phyloP scores from a whole-genome alignment of 2,113 vertebrate species.

The Gymnorhina tibicen region DNA sequence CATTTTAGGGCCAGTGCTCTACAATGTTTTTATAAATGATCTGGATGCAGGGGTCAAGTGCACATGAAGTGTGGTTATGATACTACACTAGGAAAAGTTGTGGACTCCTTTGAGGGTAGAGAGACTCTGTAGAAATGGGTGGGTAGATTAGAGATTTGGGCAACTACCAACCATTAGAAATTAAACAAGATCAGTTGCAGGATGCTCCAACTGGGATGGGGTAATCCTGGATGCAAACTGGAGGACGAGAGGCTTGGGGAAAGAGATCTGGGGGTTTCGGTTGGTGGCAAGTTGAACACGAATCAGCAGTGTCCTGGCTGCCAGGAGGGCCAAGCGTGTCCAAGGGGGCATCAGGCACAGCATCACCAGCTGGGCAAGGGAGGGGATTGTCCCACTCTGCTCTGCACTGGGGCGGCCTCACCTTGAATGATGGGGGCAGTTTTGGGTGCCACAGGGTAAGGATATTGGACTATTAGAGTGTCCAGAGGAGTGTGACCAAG shows the following conservation, averaged over 20 bases:
- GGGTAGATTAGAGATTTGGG: neutral
- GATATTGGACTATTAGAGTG: neutral
- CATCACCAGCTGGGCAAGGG: fast-evolving
- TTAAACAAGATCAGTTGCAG: neutral
- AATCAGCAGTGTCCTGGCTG: neutral
- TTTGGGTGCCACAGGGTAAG: neutral
- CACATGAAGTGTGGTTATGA: neutral
- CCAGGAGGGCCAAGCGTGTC: fast-evolving
- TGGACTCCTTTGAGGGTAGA: neutral
- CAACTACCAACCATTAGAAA: neutral
- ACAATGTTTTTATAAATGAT: neutral
- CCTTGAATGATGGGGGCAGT: fast-evolving
- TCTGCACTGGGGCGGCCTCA: fast-evolving
- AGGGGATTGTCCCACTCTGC: neutral
- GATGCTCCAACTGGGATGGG: neutral
- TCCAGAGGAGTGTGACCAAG: neutral
- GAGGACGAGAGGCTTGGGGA: fast-evolving
- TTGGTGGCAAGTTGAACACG: neutral
- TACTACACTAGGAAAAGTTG: neutral
- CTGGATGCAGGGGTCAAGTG: neutral
- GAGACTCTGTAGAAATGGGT: neutral
- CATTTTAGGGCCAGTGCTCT: neutral
- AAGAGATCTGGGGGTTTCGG: neutral
- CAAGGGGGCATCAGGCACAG: neutral
- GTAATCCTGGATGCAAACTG: neutral